Evolutionary conservation across 2,888 invertebrate species (phyloP).

Genomic region (Prosapia bicincta): DNA sequence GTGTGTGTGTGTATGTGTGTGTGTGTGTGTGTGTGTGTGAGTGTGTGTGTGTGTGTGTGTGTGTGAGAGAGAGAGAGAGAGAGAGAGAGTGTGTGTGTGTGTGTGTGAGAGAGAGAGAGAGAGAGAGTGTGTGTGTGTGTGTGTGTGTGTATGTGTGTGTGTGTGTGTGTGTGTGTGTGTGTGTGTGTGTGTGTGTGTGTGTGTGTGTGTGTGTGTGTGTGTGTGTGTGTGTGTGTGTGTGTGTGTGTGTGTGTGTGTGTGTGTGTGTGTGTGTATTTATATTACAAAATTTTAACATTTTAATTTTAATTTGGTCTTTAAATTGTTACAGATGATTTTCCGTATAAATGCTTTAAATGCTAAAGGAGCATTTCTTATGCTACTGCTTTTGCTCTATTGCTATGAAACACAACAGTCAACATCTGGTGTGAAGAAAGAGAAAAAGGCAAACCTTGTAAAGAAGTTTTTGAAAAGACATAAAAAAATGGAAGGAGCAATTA

Average conservation of each 20-base stretch:
- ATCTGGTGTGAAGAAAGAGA: background rate
- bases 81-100: too few species aligned
- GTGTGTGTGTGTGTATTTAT: background rate
- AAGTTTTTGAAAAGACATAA: slow-evolving; percentile 67
- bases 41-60: too few species aligned
- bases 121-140: too few species aligned
- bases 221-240: background rate
- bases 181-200: background rate
- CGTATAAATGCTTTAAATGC: background rate
- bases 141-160: too few species aligned
- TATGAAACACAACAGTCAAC: background rate
- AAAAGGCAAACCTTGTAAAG: slow-evolving; percentile 58
- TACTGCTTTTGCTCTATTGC: background rate
- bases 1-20: too few species aligned
- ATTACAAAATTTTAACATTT: too few species aligned
- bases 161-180: background rate
- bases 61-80: too few species aligned
- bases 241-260: background rate
- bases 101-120: too few species aligned
- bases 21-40: too few species aligned
- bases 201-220: background rate
- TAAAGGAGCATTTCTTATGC: background rate
- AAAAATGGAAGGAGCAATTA: slow-evolving; percentile 69
- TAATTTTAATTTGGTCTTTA: background rate
- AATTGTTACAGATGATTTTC: background rate